Evolutionary conservation across 2,113 vertebrate genomes (phyloP), one percentile per base, ranked within the genome.

Genomic region (Shinisaurus crocodilurus): DNA sequence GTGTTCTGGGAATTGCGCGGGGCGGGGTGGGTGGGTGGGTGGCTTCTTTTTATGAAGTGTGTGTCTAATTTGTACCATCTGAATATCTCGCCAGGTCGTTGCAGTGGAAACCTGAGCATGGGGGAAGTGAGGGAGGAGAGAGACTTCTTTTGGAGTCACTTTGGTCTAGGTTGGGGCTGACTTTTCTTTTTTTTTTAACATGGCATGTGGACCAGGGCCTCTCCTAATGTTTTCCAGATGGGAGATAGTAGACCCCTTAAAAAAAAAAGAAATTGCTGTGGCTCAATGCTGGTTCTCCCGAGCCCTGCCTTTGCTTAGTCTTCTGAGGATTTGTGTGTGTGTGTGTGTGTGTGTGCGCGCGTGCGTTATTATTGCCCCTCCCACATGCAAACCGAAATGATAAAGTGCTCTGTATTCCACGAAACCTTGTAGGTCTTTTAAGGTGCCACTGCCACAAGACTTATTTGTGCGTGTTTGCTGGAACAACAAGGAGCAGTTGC

Each of bases 221-320:
- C 89, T 79, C n/a, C 79, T 90, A 90, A 90, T 79, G 60, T 23
- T 50, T 90, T 90, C 89, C 89, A 90, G 89, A 90, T 90, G 89
- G 75, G 74, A 79, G 60, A 18, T 12, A 69, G 60, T 16, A 29
- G 65, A 20, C 89, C 48, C 50, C 8, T 63, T 63, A 60, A 60
- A 63, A 63, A 63, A 20, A 54, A 54, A 1, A 50, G 29, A 34
- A 72, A n/a, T 5, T 27, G n/a, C 43, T 32, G 27, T 1, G 25
- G 43, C 43, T 79, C 25, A 29, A 63, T 34, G 7, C 9, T 25
- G 20, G 18, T 1, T 4, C 27, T 15, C 74, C 2, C 0, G 27
- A 2, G 6, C 15, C 20, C 40, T 16, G 50, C 45, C 12, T 9
- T 3, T 43, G 13, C 72, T 76, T 13, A 40, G 34, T 43, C 20